phyloP scores from a whole-genome alignment of 2,797 vertebrate species.

The Streptopelia turtur region DNA sequence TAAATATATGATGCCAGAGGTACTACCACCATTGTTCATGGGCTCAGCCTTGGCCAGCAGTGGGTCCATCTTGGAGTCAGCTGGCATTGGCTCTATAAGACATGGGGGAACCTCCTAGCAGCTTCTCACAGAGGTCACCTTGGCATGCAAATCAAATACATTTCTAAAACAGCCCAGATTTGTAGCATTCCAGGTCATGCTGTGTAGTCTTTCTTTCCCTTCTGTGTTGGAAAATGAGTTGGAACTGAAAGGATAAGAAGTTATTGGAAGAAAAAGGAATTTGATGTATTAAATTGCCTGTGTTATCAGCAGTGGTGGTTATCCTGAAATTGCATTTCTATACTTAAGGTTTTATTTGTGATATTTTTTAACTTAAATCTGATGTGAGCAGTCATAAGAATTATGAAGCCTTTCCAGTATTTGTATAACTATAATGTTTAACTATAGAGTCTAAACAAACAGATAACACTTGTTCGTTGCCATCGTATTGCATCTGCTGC shows the following conservation, averaged over 20 bases:
- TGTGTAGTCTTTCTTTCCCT: slow-evolving; percentile 16
- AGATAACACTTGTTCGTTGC: background rate
- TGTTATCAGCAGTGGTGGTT: background rate
- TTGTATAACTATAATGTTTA: background rate
- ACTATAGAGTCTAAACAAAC: background rate
- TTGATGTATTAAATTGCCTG: slow-evolving; percentile 23
- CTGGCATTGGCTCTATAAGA: too few relatives aligned
- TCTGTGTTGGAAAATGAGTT: slow-evolving; percentile 43
- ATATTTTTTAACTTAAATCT: background rate
- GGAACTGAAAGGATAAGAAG: slow-evolving; percentile 17
- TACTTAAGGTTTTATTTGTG: slow-evolving; percentile 12
- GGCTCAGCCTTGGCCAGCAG: too few relatives aligned
- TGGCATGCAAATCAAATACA: too few relatives aligned
- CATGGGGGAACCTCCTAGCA: too few relatives aligned
- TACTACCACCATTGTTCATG: too few relatives aligned
- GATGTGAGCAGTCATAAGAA: background rate
- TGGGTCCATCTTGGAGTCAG: too few relatives aligned
- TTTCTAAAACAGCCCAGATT: slow-evolving; percentile 16
- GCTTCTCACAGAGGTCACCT: too few relatives aligned
- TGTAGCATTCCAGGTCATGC: slow-evolving; percentile 21
- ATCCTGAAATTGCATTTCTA: slow-evolving; percentile 25
- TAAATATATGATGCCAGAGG: too few relatives aligned
- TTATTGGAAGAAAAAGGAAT: slow-evolving; percentile 18
- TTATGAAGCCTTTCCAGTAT: background rate
- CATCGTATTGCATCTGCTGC: background rate